Base-by-base conservation (phyloP, 1,140 invertebrate species). In the Drosophila orosa region DNA sequence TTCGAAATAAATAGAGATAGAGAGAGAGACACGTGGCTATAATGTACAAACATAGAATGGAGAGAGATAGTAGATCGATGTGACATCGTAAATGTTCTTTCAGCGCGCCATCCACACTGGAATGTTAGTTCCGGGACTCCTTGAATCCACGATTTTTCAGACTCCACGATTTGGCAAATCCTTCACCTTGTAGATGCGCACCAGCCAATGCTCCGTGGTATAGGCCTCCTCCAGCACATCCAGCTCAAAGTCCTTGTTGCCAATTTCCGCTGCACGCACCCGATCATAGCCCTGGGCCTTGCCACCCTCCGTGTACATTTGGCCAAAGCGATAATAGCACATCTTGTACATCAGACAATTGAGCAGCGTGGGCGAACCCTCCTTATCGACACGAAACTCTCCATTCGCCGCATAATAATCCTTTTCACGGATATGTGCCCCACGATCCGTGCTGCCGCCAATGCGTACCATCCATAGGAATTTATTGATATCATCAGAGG, bases 401-500 rank as follows among this genome's bases (percentile, higher is more conserved):
- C 98, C 98, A 66, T 95, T 95, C 1, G 97, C 94, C 33, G 97
- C 98, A 93, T 98, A 99, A 92, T 99, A 99, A 93, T 99, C 98
- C 90, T 95, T 95, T 93, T 99, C 98, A 89, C 98, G 97, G 81
- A 99, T 99, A 91, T 99, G 97, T 47, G 95, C 95, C 37, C 98
- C 98, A 80, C 96, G 95, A 69, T 99, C 98, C 22, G 98, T 99
- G 90, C 97, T 98, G 65, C 98, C 98, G 75, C 98, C 98, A 92
- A 99, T 99, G 67, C 98, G 95, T 8, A 99, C 98, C 98, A 99
- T 99, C 98, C 98, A 99, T 75, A 99, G 94, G 93, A 99, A 99
- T 93, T 99, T 99, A 92, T 99, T 99, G 52, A 99, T 98, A 92
- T 99, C 98, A 93, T 99, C 98, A 1, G 98, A 99, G 0, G 98